Percentiles rank a stretch among this genome's conserved stretches.
Evolutionary conservation across 2,888 invertebrate species (phyloP).

Genomic region (Agrochola macilenta): DNA sequence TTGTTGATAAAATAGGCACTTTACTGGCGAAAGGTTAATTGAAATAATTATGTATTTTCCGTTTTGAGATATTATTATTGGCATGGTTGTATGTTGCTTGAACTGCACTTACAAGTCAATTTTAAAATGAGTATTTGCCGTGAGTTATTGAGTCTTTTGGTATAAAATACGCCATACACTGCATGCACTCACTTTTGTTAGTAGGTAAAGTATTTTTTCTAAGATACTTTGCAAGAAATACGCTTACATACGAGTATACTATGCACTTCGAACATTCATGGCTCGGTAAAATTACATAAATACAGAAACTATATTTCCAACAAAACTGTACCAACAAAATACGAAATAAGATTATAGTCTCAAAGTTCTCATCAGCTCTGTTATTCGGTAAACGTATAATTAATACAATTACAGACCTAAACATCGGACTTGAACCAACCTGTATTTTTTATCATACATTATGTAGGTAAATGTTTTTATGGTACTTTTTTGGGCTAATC

Average conservation of each 20-base stretch:
- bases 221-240: not conserved
- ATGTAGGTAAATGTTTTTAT: constrained; percentile 33
- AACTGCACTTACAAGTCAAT: not conserved
- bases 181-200: not conserved
- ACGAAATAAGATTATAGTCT: constrained; percentile 9
- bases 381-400: constrained; percentile 28
- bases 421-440: constrained; percentile 17
- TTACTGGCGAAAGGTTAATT: constrained; percentile 35
- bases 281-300: not conserved
- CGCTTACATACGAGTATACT: no score
- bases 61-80: not conserved
- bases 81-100: not conserved
- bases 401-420: constrained; percentile 34
- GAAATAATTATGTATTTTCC: constrained; percentile 9
- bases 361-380: constrained; percentile 6
- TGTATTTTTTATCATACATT: constrained; percentile 19
- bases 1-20: not conserved
- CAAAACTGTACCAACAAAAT: no score
- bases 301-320: not conserved
- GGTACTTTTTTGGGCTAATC: constrained; percentile 32
- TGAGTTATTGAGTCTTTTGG: not conserved
- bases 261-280: not conserved
- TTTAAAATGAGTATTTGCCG: not conserved
- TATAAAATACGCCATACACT: not conserved
- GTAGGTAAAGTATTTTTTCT: not conserved